These are phyloP conservation scores for Neogale vison DNA, from an alignment of 2,113 vertebrate species.

Conservation along the genomic window DNA sequence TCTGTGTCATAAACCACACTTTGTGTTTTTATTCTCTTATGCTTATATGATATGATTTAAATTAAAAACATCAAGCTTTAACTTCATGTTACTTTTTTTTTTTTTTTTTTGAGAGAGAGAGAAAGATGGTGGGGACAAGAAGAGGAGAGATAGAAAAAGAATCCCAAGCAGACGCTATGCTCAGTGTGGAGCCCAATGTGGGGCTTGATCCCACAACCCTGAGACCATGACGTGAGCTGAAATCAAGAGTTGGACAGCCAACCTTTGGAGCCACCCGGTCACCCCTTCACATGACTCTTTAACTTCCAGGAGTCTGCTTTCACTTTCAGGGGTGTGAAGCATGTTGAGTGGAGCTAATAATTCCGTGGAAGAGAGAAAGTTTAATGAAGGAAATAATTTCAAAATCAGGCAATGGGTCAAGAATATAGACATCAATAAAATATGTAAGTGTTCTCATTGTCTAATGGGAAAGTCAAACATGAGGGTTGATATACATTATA, in stretches of 20 bases:
- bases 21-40: not conserved
- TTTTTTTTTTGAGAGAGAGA: not conserved
- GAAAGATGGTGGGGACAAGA: not conserved
- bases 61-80: not conserved
- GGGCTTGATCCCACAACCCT: not conserved
- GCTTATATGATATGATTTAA: not conserved
- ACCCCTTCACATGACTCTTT: not conserved
- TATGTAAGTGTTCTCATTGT: not conserved
- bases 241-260: not conserved
- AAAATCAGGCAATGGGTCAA: not conserved
- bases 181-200: not conserved
- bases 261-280: not conserved
- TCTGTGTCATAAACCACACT: not conserved
- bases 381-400: not conserved
- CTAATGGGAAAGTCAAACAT: not conserved
- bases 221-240: no score
- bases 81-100: not conserved
- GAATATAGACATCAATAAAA: not conserved
- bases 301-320: not conserved
- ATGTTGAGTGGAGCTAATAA: no score
- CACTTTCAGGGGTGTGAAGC: not conserved
- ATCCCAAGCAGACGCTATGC: not conserved
- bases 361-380: not conserved
- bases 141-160: not conserved
- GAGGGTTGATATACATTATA: not conserved